A percentile compares a stretch with the other conserved stretches of the same genome.
These are phyloP conservation scores for Drosophila lutescens DNA, from an alignment of 2,888 invertebrate genomes.

Conservation along the genomic window DNA sequence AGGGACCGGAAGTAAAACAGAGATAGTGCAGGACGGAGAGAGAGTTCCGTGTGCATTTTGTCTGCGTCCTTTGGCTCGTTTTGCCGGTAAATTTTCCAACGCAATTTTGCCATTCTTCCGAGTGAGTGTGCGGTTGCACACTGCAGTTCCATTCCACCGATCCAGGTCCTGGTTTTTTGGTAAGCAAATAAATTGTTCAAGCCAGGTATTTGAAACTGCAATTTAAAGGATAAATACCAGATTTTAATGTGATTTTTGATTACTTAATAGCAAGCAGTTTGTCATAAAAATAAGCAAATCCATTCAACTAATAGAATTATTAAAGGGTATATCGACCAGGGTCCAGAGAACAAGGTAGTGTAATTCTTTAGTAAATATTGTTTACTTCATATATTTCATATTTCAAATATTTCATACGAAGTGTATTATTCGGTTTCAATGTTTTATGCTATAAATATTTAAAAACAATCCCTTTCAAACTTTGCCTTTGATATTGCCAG, in stretches of 20 bases:
- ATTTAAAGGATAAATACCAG: background rate
- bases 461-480: background rate
- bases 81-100: slow-evolving; percentile 71
- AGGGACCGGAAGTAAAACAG: slow-evolving; percentile 23
- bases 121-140: slow-evolving; percentile 25
- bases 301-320: too few relatives aligned
- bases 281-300: too few relatives aligned
- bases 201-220: background rate
- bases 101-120: slow-evolving; percentile 58
- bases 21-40: slow-evolving; percentile 12
- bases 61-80: slow-evolving; percentile 46
- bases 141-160: slow-evolving; percentile 22
- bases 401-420: too few relatives aligned
- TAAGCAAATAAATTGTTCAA: slow-evolving; percentile 51
- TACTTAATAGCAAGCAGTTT: too few relatives aligned
- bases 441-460: too few relatives aligned
- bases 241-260: background rate
- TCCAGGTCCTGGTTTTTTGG: slow-evolving; percentile 45
- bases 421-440: too few relatives aligned
- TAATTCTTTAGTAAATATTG: too few relatives aligned
- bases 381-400: too few relatives aligned
- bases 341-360: too few relatives aligned
- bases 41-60: slow-evolving; percentile 39
- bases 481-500: background rate
- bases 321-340: too few relatives aligned